phyloP scores from a whole-genome alignment of 2,888 invertebrate genomes.

The Ophion slaviceki region DNA sequence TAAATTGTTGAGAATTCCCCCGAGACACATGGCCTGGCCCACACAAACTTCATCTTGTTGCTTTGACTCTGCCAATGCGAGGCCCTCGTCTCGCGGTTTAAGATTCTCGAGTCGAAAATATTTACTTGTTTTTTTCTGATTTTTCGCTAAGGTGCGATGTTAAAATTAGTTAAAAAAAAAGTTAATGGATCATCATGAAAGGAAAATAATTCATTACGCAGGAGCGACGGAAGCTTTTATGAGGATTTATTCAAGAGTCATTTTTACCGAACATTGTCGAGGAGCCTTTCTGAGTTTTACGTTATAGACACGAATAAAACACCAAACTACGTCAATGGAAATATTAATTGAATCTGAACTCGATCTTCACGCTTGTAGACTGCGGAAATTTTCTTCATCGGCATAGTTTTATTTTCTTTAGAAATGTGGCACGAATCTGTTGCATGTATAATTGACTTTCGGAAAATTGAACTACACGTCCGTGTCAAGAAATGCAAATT shows the following conservation, averaged over 20 bases:
- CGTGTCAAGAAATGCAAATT: too few species aligned
- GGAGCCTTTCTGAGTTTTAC: not conserved
- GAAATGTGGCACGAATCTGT: not conserved
- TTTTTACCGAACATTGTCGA: not conserved
- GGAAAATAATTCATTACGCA: not conserved
- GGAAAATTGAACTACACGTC: too few species aligned
- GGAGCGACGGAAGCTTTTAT: not conserved
- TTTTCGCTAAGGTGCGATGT: not conserved
- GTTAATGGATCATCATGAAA: not conserved
- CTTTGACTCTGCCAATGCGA: constrained; percentile 31
- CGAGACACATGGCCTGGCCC: not conserved
- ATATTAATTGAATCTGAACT: not conserved
- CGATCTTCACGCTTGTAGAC: not conserved
- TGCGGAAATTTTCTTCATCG: not conserved
- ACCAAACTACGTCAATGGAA: too few species aligned
- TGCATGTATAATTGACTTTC: not conserved
- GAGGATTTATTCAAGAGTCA: not conserved
- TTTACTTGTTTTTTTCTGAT: not conserved
- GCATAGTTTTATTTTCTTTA: not conserved
- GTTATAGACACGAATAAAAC: too few species aligned
- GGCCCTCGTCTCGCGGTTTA: constrained; percentile 1
- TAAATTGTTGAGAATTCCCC: constrained; percentile 15
- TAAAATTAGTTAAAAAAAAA: not conserved
- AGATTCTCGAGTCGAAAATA: not conserved
- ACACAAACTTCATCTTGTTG: not conserved